Conservation (phyloP, 2,113 vertebrate genomes). For the Ramphastos sulfuratus region DNA sequence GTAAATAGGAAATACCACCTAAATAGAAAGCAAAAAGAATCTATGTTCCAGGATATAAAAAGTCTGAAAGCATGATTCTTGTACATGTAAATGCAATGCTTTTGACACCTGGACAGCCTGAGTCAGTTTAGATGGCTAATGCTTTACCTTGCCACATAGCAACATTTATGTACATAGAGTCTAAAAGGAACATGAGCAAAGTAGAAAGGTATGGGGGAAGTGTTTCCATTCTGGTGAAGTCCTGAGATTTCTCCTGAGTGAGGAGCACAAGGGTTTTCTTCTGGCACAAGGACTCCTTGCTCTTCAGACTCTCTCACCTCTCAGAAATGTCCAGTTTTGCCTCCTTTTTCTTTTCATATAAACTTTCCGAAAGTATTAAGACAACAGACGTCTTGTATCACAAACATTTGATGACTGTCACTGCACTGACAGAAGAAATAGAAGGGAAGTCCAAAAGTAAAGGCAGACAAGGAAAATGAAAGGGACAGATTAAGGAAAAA, state of each 20-base stretch:
- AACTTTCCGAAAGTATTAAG: background rate
- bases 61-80: background rate
- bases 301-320: background rate
- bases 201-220: background rate
- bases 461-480: background rate
- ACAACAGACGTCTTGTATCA: background rate
- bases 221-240: background rate
- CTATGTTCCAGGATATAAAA: background rate
- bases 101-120: background rate
- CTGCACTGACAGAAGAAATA: background rate
- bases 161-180: background rate
- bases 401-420: background rate
- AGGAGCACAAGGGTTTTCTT: background rate
- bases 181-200: background rate
- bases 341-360: background rate
- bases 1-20: background rate
- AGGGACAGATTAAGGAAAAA: background rate
- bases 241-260: background rate
- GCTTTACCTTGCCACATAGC: background rate
- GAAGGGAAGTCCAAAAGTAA: background rate
- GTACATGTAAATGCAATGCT: background rate
- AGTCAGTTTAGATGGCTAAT: background rate
- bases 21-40: background rate
- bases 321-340: background rate
- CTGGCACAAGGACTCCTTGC: background rate